phyloP scores from a whole-genome alignment of 2,888 invertebrate genomes.

The Sinelater perroti region DNA sequence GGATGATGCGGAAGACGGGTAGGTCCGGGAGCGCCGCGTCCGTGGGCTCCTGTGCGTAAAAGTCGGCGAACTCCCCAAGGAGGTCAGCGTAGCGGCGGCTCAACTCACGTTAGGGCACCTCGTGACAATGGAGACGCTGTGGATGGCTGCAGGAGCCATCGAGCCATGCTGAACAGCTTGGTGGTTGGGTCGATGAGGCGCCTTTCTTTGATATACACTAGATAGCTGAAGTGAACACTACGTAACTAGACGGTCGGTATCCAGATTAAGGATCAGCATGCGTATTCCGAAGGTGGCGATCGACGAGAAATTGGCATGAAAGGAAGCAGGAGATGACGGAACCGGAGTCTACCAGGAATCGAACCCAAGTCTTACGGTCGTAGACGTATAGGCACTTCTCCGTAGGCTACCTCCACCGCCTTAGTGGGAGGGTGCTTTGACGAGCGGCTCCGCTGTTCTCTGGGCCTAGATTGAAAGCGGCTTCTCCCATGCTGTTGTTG shows the following conservation, averaged over 20 bases:
- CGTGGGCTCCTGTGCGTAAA: neutral
- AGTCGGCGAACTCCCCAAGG: neutral
- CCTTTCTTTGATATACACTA: neutral
- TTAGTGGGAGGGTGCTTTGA: too few species aligned
- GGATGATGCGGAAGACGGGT: neutral
- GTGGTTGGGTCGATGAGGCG: neutral
- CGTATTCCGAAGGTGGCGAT: constrained; percentile 1
- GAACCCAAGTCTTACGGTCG: neutral
- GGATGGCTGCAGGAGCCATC: too few species aligned
- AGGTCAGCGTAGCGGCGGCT: neutral
- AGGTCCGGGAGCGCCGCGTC: neutral
- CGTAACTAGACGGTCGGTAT: neutral
- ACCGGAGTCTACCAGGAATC: neutral
- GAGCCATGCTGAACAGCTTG: too few species aligned
- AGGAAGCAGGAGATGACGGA: constrained; percentile 1
- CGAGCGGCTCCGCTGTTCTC: too few species aligned
- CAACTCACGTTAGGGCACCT: too few species aligned
- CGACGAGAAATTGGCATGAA: neutral
- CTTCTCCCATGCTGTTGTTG: too few species aligned
- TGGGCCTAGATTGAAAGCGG: too few species aligned
- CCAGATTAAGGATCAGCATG: neutral
- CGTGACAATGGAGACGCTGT: too few species aligned
- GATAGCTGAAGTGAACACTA: neutral
- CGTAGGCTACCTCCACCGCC: neutral
- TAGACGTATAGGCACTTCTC: constrained; percentile 2